phyloP scores from a whole-genome alignment of 2,888 invertebrate genomes.

The Chaetogeoica ovagalla region DNA sequence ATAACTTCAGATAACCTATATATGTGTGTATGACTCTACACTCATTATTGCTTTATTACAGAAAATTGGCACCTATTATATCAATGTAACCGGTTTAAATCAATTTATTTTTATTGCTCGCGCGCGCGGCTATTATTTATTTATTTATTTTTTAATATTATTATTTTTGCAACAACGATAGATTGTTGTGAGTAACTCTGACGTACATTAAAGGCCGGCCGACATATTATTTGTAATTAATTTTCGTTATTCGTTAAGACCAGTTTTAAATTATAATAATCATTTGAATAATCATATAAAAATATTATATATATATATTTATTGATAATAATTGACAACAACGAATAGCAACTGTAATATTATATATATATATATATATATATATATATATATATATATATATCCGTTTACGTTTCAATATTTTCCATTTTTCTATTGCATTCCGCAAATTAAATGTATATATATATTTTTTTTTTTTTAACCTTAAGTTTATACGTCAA shows the following conservation, averaged over 20 bases:
- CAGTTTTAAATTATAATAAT: neutral
- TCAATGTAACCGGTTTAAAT: slow-evolving; percentile 23
- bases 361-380: too few relatives aligned
- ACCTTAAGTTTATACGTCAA: too few relatives aligned
- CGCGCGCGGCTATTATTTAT: slow-evolving; percentile 24
- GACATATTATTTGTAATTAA: slow-evolving; percentile 7
- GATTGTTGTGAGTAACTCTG: neutral
- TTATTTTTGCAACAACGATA: neutral
- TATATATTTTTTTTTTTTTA: too few relatives aligned
- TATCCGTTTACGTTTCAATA: too few relatives aligned
- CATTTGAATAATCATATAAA: too few relatives aligned
- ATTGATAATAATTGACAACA: neutral
- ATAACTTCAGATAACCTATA: neutral
- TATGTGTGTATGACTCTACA: neutral
- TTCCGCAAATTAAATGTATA: too few relatives aligned
- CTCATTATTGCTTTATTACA: slow-evolving; percentile 30
- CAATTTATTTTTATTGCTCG: slow-evolving; percentile 36
- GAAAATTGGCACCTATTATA: slow-evolving; percentile 34
- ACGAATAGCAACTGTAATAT: too few relatives aligned
- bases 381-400: too few relatives aligned
- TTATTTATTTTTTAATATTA: neutral
- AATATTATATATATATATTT: too few relatives aligned
- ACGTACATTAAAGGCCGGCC: neutral
- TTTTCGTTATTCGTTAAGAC: neutral
- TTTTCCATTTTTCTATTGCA: too few relatives aligned